Evolutionary conservation across 2,797 vertebrate genomes (phyloP).

Genomic region (Silurus aristotelis): DNA sequence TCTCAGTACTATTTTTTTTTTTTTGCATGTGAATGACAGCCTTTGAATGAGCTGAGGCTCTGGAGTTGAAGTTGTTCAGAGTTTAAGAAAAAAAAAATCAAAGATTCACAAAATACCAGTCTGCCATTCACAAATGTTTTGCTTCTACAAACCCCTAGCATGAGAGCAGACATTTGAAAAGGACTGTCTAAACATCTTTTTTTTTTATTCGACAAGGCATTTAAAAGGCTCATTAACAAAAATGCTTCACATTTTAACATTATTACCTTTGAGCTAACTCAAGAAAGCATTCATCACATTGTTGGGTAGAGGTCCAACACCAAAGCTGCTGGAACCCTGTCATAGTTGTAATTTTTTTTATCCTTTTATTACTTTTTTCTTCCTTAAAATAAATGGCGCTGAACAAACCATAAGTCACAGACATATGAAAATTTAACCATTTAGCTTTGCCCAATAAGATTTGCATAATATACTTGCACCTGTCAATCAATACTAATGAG

Average conservation of each 20-base stretch:
- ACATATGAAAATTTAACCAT: not conserved
- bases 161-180: slow-evolving; percentile 23
- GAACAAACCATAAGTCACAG: not conserved
- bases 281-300: not conserved
- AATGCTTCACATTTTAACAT: not conserved
- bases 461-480: not conserved
- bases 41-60: not conserved
- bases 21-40: not conserved
- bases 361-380: not conserved
- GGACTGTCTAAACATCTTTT: slow-evolving; percentile 14
- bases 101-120: slow-evolving; percentile 25
- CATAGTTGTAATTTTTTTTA: not conserved
- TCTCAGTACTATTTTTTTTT: not conserved
- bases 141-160: slow-evolving; percentile 6
- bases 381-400: not conserved
- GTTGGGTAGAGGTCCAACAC: not conserved
- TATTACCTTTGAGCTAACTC: not conserved
- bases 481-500: not conserved
- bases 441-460: not conserved
- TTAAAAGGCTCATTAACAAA: not conserved
- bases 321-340: not conserved
- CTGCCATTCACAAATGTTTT: slow-evolving; percentile 36
- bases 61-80: not conserved
- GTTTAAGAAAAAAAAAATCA: not conserved
- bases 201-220: not conserved